Evolutionary conservation across 2,113 vertebrate genomes (phyloP).

Genomic region (Channa maculata): DNA sequence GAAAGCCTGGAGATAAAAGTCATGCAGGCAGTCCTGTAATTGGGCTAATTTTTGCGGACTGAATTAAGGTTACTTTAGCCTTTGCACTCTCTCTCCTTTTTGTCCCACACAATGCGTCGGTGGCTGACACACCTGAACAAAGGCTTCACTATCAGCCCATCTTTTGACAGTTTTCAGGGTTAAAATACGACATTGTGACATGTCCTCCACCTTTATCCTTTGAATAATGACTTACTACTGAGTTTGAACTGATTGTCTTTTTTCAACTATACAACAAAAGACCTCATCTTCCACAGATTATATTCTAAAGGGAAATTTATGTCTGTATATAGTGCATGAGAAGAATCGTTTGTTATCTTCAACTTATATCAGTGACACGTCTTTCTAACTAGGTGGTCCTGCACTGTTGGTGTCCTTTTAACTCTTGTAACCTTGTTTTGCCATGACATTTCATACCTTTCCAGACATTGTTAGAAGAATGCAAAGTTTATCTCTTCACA

Average conservation of each 20-base stretch:
- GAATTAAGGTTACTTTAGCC: constrained; percentile 45
- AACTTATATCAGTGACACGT: constrained; percentile 13
- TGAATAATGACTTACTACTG: constrained; percentile 50
- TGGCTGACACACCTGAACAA: constrained; percentile 55
- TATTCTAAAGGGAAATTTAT: constrained; percentile 39
- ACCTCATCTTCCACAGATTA: constrained; percentile 48
- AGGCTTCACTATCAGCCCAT: constrained; percentile 48
- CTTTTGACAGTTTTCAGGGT: constrained; percentile 43
- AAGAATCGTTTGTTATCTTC: constrained; percentile 39
- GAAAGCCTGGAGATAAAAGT: constrained; percentile 43
- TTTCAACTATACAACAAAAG: constrained; percentile 60
- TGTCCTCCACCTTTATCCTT: constrained; percentile 51
- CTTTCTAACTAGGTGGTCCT: constrained; percentile 51
- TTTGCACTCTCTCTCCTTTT: constrained; percentile 40
- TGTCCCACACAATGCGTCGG: constrained; percentile 48
- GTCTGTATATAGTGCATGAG: constrained; percentile 25
- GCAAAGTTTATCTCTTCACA: constrained; percentile 11
- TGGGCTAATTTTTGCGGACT: constrained; percentile 57
- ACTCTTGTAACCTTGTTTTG: constrained; percentile 5
- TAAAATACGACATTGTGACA: constrained; percentile 46
- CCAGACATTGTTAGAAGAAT: constrained; percentile 15
- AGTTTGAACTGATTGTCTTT: constrained; percentile 48
- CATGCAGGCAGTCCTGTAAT: constrained; percentile 54
- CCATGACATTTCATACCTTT: constrained; percentile 17
- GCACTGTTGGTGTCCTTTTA: constrained; percentile 33